A percentile compares a stretch with the other conserved stretches of the same genome.
Conservation (phyloP, 2,113 vertebrate genomes). For the Syngnathus scovelli region DNA sequence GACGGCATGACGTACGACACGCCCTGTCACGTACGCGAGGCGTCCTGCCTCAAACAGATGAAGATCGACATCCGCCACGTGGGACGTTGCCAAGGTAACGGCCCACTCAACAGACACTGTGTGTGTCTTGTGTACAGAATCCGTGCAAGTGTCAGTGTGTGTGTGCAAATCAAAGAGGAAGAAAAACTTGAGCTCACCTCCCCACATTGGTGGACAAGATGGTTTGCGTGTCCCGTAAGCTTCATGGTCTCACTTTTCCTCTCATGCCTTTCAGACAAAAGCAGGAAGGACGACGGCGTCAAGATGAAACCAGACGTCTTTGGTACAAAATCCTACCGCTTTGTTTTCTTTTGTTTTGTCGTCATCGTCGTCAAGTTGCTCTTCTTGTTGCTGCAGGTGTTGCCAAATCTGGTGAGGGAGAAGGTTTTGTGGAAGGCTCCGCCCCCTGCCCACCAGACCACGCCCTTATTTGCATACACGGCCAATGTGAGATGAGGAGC, state of each 20-base stretch:
- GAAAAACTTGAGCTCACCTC: too few relatives aligned
- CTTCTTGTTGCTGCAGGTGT: constrained; percentile 63
- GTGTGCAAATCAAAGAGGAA: too few relatives aligned
- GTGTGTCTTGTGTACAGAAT: too few relatives aligned
- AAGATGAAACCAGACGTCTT: constrained; percentile 64
- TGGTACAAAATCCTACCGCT: constrained; percentile 24
- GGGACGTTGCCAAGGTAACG: constrained; percentile 87
- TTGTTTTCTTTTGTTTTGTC: neutral
- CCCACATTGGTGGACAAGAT: too few relatives aligned
- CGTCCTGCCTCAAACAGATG: constrained; percentile 92
- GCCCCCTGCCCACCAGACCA: constrained; percentile 86
- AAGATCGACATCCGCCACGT: constrained; percentile 94
- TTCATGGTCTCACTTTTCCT: neutral
- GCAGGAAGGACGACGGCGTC: constrained; percentile 58
- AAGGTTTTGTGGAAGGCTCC: constrained; percentile 79
- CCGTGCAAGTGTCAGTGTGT: too few relatives aligned
- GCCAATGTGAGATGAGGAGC: constrained; percentile 91
- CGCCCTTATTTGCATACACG: constrained; percentile 87
- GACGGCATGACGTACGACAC: constrained; percentile 92
- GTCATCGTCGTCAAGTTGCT: neutral
- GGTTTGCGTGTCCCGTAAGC: neutral
- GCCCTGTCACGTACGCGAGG: constrained; percentile 91
- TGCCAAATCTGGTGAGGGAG: constrained; percentile 81
- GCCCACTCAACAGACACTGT: neutral
- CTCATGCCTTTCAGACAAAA: constrained; percentile 61